A percentile compares a stretch with the other conserved stretches of the same genome.
Conservation (phyloP, 2,797 vertebrate genomes). For the Anguilla obscura region DNA sequence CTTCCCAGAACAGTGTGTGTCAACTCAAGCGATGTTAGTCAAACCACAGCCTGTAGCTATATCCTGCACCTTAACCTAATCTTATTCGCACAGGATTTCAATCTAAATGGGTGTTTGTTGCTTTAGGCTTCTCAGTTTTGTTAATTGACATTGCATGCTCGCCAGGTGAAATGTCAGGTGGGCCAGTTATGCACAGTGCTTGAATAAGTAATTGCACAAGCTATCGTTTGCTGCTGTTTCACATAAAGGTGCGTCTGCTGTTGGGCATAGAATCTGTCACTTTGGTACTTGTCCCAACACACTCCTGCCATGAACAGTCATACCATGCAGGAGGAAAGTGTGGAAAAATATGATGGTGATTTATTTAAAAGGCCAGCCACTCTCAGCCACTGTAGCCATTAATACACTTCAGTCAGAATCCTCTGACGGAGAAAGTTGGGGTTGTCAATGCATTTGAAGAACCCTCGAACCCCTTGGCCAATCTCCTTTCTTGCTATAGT, state of each 20-base stretch:
- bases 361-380: not conserved
- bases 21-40: not conserved
- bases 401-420: not conserved
- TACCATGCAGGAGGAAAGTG: not conserved
- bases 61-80: not conserved
- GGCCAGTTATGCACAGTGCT: not conserved
- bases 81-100: not conserved
- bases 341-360: not conserved
- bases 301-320: not conserved
- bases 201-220: not conserved
- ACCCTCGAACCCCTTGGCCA: not conserved
- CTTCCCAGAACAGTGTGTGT: not conserved
- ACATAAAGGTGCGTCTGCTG: not conserved
- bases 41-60: not conserved
- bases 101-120: not conserved
- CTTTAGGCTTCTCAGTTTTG: not conserved
- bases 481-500: not conserved
- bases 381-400: not conserved
- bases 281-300: not conserved
- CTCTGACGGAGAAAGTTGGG: not conserved
- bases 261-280: not conserved
- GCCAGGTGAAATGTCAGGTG: not conserved
- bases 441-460: not conserved
- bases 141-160: not conserved
- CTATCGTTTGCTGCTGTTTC: not conserved